Base-by-base conservation (phyloP, 2,113 vertebrate species). In the Pholis gunnellus region DNA sequence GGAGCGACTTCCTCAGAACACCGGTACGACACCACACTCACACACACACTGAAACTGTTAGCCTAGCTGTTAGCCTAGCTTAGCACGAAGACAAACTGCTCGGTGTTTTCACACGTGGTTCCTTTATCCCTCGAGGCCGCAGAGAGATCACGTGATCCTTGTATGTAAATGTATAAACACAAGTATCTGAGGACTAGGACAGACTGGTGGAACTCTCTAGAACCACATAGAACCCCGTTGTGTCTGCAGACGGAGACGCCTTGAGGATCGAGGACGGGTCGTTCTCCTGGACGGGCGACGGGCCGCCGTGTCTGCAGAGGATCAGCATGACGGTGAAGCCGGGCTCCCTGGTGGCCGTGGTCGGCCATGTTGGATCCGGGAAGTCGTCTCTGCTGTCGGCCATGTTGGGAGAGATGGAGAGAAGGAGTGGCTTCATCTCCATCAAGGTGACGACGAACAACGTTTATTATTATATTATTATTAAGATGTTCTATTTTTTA, bases 381-480 rank as follows among this genome's bases (percentile, higher is more conserved):
- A 99, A 99, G 79, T 98, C 98, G 0, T 99, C 98, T 0, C 89
- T 99, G 86, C 95, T 99, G 68, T 98, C 97, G 0, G 97, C 97
- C 0, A 95, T 99, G n/a, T 91, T 99, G 34, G 97, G 97, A 3
- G 97, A 99, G 92, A 98, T 99, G 97, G 96, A 98, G 82, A 98
- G 89, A 80, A 90, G 90, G 63, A 91, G 90, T 40, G 94, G 94
- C 59, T 80, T 44, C 0, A 75, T 95, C 75, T 95, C 78, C 89
- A 85, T 93, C 79, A 94, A 94, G 89, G 94, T 95, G 91, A 76
- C 54, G 25, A 56, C n/a, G 27, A 72, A 40, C 1, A n/a, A 60
- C 48, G 20, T 50, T 9, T n/a, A 40, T 40, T 40, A 31, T 31
- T 31, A 31, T 31, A 31, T 31, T 31, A 31, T 2, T 31, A 31